Conservation (phyloP, 2,113 vertebrate genomes). For the Tiliqua scincoides region DNA sequence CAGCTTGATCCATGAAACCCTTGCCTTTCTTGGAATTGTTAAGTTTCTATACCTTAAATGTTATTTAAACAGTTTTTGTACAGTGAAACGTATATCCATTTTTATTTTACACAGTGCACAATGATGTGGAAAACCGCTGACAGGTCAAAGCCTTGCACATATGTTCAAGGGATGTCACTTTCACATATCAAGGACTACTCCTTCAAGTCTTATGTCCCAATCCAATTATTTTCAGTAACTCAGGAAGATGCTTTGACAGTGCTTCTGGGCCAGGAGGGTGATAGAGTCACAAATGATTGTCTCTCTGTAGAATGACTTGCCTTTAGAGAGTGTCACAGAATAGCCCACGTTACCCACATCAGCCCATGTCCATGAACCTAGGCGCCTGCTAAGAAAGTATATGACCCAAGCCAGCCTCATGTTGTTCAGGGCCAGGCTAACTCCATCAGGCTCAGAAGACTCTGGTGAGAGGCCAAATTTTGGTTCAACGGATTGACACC, state of each 20-base stretch:
- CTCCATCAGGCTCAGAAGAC: too few species aligned
- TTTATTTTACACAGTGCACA: conserved; percentile 1
- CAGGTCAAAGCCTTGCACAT: background rate
- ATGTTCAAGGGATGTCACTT: background rate
- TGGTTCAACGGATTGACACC: too few species aligned
- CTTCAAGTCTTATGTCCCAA: background rate
- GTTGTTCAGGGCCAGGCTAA: too few species aligned
- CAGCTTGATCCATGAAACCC: background rate
- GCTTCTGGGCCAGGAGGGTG: background rate
- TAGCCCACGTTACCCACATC: too few species aligned
- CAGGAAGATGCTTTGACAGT: background rate
- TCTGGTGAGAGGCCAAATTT: too few species aligned
- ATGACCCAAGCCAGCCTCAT: background rate
- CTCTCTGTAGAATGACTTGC: background rate
- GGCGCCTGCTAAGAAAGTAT: background rate
- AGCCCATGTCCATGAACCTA: too few species aligned
- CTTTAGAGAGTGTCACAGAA: background rate
- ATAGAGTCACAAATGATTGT: background rate
- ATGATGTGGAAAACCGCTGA: background rate
- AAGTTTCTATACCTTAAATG: background rate
- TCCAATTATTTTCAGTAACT: background rate
- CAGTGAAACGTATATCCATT: background rate
- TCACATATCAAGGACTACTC: background rate
- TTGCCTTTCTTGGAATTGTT: background rate
- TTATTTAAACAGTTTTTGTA: background rate